These are phyloP conservation scores for Hyalella azteca DNA, from an alignment of 2,888 invertebrate genomes.

Conservation along the genomic window DNA sequence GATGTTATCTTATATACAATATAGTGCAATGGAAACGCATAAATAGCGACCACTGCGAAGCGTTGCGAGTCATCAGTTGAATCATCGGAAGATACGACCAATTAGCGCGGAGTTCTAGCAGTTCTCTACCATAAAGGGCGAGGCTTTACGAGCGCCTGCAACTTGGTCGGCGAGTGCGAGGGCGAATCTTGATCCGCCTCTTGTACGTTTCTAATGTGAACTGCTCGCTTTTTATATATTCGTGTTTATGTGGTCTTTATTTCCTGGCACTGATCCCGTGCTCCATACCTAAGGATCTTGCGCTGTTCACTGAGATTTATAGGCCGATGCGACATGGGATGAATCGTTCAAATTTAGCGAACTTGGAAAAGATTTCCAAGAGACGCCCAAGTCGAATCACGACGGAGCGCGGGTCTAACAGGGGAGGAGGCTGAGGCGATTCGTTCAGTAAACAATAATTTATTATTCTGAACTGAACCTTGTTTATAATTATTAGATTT, in stretches of 20 bases:
- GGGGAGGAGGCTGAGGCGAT: too few species aligned
- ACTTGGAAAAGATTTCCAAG: not conserved
- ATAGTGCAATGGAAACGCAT: too few species aligned
- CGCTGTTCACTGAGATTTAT: constrained; percentile 13
- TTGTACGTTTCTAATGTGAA: constrained; percentile 24
- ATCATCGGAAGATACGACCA: constrained; percentile 24
- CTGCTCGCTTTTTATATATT: constrained; percentile 11
- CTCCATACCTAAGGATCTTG: not conserved
- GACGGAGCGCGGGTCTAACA: too few species aligned
- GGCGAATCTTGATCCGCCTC: constrained; percentile 31
- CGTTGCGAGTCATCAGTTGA: constrained; percentile 16
- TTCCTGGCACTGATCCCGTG: constrained; percentile 1
- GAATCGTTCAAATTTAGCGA: not conserved
- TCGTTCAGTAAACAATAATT: too few species aligned
- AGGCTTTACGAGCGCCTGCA: constrained; percentile 12
- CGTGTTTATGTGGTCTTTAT: too few species aligned
- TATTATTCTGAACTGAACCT: too few species aligned
- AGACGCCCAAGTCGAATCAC: not conserved
- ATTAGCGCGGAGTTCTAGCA: constrained; percentile 10
- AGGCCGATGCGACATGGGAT: not conserved
- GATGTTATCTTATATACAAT: too few species aligned
- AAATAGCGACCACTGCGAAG: too few species aligned
- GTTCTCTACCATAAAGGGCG: constrained; percentile 21
- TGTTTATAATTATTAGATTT: too few species aligned
- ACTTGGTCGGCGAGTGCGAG: not conserved